phyloP scores from a whole-genome alignment of 2,797 vertebrate species.

The Poecilia gillii region DNA sequence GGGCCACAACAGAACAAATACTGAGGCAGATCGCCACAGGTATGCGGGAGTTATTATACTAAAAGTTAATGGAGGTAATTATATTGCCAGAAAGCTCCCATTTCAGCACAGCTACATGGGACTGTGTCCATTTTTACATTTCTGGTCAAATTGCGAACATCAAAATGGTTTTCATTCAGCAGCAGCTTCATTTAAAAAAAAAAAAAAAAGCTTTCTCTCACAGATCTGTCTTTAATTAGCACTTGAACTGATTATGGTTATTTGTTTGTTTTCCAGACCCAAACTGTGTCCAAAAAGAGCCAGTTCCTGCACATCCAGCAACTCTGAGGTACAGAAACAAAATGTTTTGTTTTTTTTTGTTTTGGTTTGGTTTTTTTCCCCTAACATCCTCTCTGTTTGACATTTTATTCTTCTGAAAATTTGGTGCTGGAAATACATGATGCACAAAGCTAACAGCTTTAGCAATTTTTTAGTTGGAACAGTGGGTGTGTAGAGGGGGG shows the following conservation, averaged over 20 bases:
- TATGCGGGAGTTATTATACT: slow-evolving; percentile 49
- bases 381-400: neutral
- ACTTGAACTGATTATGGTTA: slow-evolving; percentile 52
- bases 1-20: slow-evolving; percentile 46
- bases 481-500: neutral
- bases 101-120: slow-evolving; percentile 28
- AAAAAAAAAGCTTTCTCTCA: slow-evolving; percentile 32
- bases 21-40: slow-evolving; percentile 38
- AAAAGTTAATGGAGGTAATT: slow-evolving; percentile 36
- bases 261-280: slow-evolving; percentile 77
- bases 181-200: neutral
- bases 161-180: slow-evolving; percentile 31
- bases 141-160: slow-evolving; percentile 44
- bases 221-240: slow-evolving; percentile 49
- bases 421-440: neutral
- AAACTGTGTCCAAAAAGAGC: slow-evolving; percentile 82
- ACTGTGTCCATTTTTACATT: slow-evolving; percentile 45
- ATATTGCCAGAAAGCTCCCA: slow-evolving; percentile 34
- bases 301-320: slow-evolving; percentile 75
- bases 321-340: slow-evolving; percentile 77
- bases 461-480: neutral
- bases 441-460: neutral
- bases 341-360: too few species aligned
- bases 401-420: neutral
- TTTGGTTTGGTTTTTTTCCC: neutral